A percentile compares a stretch with the other conserved stretches of the same genome.
These are phyloP conservation scores for Callionymus lyra DNA, from an alignment of 2,113 vertebrate genomes.

Conservation along the genomic window DNA sequence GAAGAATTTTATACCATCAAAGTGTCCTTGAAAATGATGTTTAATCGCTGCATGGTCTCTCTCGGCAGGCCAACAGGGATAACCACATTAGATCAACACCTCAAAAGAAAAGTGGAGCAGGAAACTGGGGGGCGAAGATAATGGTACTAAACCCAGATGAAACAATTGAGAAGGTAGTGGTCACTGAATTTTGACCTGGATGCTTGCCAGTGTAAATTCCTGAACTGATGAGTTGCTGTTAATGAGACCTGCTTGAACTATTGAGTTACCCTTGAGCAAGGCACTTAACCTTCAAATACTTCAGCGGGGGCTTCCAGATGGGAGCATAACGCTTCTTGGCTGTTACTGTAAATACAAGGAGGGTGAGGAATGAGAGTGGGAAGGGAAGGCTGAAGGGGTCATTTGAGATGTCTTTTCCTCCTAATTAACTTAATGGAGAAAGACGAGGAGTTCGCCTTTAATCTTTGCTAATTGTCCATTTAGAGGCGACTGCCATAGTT, in stretches of 20 bases:
- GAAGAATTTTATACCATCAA: constrained; percentile 18
- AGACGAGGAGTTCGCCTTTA: constrained; percentile 58
- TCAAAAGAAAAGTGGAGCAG: background rate
- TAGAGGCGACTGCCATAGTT: constrained; percentile 54
- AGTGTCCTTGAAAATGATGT: constrained; percentile 16
- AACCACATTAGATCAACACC: constrained; percentile 3
- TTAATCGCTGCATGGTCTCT: constrained; percentile 11
- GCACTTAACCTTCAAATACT: constrained; percentile 28
- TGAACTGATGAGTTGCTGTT: constrained; percentile 4
- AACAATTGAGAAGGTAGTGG: constrained; percentile 4
- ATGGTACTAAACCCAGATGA: background rate
- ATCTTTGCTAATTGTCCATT: constrained; percentile 67
- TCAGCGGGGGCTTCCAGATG: constrained; percentile 23
- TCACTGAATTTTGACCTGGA: constrained; percentile 13
- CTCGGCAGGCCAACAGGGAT: background rate
- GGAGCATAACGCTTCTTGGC: constrained; percentile 8
- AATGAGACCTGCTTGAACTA: constrained; percentile 17
- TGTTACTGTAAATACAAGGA: constrained; percentile 26
- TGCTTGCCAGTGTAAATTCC: constrained; percentile 12
- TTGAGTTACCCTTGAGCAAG: constrained; percentile 26
- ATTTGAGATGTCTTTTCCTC: constrained; percentile 61
- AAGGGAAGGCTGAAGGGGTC: constrained; percentile 25
- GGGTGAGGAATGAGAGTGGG: constrained; percentile 17
- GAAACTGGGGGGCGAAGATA: background rate
- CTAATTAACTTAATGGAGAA: constrained; percentile 57